Conservation (phyloP, 2,113 vertebrate genomes). For the Syrrhaptes paradoxus region DNA sequence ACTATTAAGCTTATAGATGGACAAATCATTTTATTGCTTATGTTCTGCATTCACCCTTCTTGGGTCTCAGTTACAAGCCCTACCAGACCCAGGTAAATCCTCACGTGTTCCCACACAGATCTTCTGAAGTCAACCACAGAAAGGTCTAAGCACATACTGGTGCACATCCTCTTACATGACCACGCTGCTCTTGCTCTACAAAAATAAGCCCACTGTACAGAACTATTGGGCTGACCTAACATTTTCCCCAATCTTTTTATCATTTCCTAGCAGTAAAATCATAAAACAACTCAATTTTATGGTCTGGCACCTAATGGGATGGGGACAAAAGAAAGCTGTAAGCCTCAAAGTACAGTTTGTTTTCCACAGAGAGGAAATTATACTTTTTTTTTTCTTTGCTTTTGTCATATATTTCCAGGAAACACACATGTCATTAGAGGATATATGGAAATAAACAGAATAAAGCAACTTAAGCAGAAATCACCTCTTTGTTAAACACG, state of each 20-base stretch:
- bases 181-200: neutral
- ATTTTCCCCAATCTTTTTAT: neutral
- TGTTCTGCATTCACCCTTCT: neutral
- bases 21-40: neutral
- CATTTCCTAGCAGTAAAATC: neutral
- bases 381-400: neutral
- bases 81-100: neutral
- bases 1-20: neutral
- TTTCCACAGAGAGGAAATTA: neutral
- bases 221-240: neutral
- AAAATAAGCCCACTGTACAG: neutral
- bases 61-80: neutral
- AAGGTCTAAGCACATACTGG: neutral
- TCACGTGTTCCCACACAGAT: neutral
- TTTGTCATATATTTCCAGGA: constrained; percentile 29
- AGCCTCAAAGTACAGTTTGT: neutral
- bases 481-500: neutral
- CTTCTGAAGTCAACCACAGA: neutral
- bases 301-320: neutral
- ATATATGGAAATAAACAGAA: neutral
- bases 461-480: constrained; percentile 10
- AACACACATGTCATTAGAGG: neutral
- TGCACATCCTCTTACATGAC: neutral
- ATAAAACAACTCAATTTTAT: neutral
- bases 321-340: neutral